Base-by-base conservation (phyloP, 2,888 invertebrate species). In the Mythimna loreyi region DNA sequence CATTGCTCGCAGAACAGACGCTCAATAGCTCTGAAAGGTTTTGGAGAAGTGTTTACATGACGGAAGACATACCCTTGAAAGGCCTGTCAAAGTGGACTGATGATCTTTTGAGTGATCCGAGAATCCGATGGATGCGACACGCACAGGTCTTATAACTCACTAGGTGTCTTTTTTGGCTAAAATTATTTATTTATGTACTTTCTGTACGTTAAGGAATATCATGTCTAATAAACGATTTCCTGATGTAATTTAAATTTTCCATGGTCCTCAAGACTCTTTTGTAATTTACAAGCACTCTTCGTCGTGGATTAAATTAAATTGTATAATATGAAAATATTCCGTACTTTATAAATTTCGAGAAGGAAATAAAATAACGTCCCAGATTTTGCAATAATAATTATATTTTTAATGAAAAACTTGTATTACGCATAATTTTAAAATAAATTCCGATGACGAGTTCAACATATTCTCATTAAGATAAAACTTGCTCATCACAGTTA, bases 401-500 rank as follows among this genome's bases (percentile, higher is more conserved):
- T 1, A 23, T 21, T 45, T 21, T 16, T 11, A 76, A 52, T 58
- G 5, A 50, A 47, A 66, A 74, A 28, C 6, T 28, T 40, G 21
- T 52, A 45, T 61, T 13, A 2, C 33, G 11, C 1, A 50, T 72
- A 50, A 36, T 59, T 53, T 74, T 28, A 33, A 62, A 55, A 67
- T 55, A 61, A 69, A 66, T 72, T 61, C 60, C 64, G 30, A 45
- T 68, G 67, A 67, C 62, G 56, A 67, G 58, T 62, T 56, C 21
- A 53, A 47, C 70, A 61, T 73, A 50, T 61, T 69, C 70, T 84
- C 79, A 82, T 82, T 82, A 80, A 65, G 72, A 69, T 80, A 84
- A 83, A 80, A 84, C 61, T 57, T 71, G 43, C 63, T 72, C 67
- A 82, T 76, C 67, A 62, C 68, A 23, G 75, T 56, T 72, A 68